Base-by-base conservation (phyloP, 1,140 invertebrate genomes). In the Eubasilissa regina region DNA sequence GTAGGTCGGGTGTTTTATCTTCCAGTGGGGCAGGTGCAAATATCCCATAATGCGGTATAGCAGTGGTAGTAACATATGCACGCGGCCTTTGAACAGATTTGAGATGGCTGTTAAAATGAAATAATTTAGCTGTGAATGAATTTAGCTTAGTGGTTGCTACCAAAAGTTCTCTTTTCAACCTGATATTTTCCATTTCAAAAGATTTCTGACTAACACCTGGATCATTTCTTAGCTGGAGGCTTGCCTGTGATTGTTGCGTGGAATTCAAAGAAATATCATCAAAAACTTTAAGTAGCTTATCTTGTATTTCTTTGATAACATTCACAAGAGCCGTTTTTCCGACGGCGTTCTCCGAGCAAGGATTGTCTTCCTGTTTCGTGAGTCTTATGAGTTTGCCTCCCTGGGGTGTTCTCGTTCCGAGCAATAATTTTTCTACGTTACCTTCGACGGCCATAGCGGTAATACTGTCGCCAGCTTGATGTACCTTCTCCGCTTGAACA, bases 261-360 rank as follows among this genome's bases (percentile, higher is more conserved):
- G 47, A 13, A 7, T 48, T 7, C 13, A 48, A 19, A 19, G 56
- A 60, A 19, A 15, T 11, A 21, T 60, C 12, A 12, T 55, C 6
- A 8, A 15, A 6, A 70, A 17, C 10, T 15, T 51, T 70, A 48
- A 70, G 17, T 7, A 75, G 8, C 43, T 77, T 77, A 3, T 45
- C 25, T 64, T 77, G 21, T 0, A 47, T 51, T n/a, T 77, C 75
- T 1, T 77, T 21, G 8, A 77, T 77, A 19, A 77, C 19, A 21
- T 47, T 53, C 1, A 35, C 43, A 66, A 77, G 64, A 3, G 60
- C 11, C 9, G 12, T 47, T 51, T 66, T 66, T 4, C 58, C 44
- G 7, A 13, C 21, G 4, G 64, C 60, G n/a, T 11, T 77, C 1
- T 3, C 17, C 7, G 75, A 64, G 13, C 75, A 77, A 19, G 75